Evolutionary conservation across 2,888 invertebrate genomes (phyloP).

Genomic region (Drosophila demipolita): DNA sequence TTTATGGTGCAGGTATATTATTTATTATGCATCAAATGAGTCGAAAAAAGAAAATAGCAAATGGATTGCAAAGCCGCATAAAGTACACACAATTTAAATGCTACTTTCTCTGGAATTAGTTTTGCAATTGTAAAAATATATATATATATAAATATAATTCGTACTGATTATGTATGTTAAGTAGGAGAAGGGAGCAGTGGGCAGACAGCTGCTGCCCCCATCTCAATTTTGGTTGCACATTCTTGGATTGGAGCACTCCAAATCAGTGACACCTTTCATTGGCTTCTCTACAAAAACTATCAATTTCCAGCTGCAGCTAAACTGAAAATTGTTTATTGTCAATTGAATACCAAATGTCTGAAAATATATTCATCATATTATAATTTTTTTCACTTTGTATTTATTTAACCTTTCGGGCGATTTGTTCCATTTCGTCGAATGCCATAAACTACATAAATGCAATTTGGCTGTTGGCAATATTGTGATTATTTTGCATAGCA

Average conservation of each 20-base stretch:
- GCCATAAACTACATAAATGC: conserved; percentile 15
- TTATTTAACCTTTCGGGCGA: conserved; percentile 3
- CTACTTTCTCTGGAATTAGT: neutral
- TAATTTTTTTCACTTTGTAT: neutral
- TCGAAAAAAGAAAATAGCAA: neutral
- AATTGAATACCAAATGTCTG: conserved; percentile 9
- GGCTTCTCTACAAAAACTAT: neutral
- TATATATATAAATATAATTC: neutral
- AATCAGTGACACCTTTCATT: neutral
- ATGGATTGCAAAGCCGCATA: neutral
- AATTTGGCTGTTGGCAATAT: conserved; percentile 7
- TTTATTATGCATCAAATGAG: neutral
- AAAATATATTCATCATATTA: neutral
- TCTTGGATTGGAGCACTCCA: neutral
- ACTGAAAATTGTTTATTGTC: neutral
- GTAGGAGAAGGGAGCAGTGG: no score
- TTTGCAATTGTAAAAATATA: neutral
- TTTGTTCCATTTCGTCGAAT: conserved; percentile 10
- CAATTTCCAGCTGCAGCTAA: neutral
- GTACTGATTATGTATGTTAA: neutral
- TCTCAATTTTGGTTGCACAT: neutral
- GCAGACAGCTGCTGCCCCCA: neutral
- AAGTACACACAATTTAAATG: neutral
- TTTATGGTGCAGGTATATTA: conserved; percentile 1
- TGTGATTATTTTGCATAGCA: conserved; percentile 14